Base-by-base conservation (phyloP, 2,888 invertebrate species). In the Andrena camellia region DNA sequence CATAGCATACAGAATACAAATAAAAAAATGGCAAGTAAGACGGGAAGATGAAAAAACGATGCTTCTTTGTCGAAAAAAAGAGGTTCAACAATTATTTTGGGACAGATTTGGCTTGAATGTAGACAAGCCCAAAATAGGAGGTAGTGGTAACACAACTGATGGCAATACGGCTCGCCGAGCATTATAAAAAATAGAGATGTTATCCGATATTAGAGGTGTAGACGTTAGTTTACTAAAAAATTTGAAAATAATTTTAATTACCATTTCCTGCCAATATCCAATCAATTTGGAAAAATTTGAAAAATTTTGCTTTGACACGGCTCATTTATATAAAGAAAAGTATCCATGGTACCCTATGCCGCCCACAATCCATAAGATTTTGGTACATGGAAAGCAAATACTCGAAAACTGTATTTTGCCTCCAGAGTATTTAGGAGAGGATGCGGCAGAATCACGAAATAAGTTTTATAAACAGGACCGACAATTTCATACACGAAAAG, bases 241-340 rank as follows among this genome's bases (percentile, higher is more conserved):
- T 13, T 42, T 42, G 0, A 42, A 42, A 63, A 64, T n/a, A 29
- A 48, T 23, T 20, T 50, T 48, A 29, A 26, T 48, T 20, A 29
- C n/a, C 4, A 64, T 48, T 26, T 50, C 48, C 5, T 48, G 7
- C 29, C 17, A 48, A 26, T 50, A 26, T 8, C 4, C 17, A 10
- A 64, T 48, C 26, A 13, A 64, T 48, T 29, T 64, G 13, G 48
- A 64, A 17, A 64, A 50, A 2, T 26, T 64, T 17, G 26, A 64
- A 64, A 17, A 10, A 64, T 64, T 48, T 26, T 64, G 48, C 4
- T 64, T 48, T n/a, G 48, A 64, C 13, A 64, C 42, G 20, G 26
- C 63, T 23, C 42, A 6, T n/a, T 7, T 64, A 20, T 42, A n/a
- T 42, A 64, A 64, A 42, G 13, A 42, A 13, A 64, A 26, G 26